Conservation (phyloP, 2,113 vertebrate species). For the Petrocephalus microphthalmus region DNA sequence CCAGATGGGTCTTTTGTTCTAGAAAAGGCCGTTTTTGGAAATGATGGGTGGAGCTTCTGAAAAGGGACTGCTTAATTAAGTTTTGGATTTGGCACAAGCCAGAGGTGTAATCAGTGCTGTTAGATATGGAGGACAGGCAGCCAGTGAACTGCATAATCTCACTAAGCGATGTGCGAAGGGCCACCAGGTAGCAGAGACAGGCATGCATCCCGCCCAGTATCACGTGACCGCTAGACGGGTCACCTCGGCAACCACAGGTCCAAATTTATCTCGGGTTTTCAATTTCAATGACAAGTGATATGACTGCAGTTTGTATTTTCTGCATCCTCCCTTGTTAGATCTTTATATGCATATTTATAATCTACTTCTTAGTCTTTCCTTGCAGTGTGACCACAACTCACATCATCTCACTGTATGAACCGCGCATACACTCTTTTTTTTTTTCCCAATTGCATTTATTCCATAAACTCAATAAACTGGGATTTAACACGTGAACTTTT, state of each 20-base stretch:
- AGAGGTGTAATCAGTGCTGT: not conserved
- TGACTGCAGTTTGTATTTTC: not conserved
- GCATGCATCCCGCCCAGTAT: not conserved
- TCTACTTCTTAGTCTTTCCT: not conserved
- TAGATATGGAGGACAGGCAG: not conserved
- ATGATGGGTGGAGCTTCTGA: not conserved
- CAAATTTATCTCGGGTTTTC: not conserved
- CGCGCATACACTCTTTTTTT: too few relatives aligned
- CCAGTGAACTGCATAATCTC: not conserved
- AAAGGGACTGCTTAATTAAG: not conserved
- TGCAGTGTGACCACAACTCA: not conserved
- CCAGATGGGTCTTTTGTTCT: not conserved
- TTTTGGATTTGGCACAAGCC: not conserved
- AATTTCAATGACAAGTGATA: not conserved
- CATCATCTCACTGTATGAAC: not conserved
- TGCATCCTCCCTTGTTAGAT: not conserved
- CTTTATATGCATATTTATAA: not conserved
- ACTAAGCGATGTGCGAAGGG: not conserved
- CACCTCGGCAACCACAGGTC: not conserved
- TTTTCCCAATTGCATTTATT: too few relatives aligned
- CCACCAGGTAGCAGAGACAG: not conserved
- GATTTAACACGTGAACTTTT: too few relatives aligned
- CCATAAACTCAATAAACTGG: not conserved
- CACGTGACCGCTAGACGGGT: not conserved
- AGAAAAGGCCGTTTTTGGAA: not conserved